Base-by-base conservation (phyloP, 2,113 vertebrate genomes). In the Ictidomys tridecemlineatus region DNA sequence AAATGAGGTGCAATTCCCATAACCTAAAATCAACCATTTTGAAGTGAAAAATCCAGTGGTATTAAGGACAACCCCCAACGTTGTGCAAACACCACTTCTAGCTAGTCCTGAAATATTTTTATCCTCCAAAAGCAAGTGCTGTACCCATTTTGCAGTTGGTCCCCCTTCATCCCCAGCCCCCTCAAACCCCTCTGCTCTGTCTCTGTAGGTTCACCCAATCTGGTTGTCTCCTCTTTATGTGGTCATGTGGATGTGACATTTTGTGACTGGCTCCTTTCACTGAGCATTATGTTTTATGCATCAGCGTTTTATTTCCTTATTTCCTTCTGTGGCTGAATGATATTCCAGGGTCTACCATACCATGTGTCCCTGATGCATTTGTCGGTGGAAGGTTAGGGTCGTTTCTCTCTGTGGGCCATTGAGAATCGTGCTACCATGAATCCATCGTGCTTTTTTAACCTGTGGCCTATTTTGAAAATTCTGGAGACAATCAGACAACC, bases 291-390 rank as follows among this genome's bases (percentile, higher is more conserved):
- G 30, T 32, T 51, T 65, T 14, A 20, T 16, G 30, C 0, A 2
- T 37, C n/a, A 26, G 4, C 0, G 26, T 2, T 65, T 67, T 22
- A 0, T 34, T 53, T n/a, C n/a, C n/a, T n/a, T n/a, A n/a, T n/a
- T n/a, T 20, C 18, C 1, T 72, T 45, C 37, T 17, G 17, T 16
- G 65, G 24, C 67, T 53, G 53, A 48, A 32, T 48, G 16, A 1
- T 1, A 5, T 13, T 37, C 18, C 8, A 0, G 0, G 12, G 6
- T 45, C 26, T 28, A 28, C n/a, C n/a, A 26, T 7, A 0, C 18
- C 48, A 11, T 5, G 1, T 45, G 45, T 24, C 3, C 11, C 30
- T 14, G 32, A 32, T 5, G 24, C 13, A 0, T 26, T 11, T 18
- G 4, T 34, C 63, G 0, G 3, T 6, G 1, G 51, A 42, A 14